phyloP scores from a whole-genome alignment of 2,888 invertebrate species.

The Agonopterix subpropinquella region DNA sequence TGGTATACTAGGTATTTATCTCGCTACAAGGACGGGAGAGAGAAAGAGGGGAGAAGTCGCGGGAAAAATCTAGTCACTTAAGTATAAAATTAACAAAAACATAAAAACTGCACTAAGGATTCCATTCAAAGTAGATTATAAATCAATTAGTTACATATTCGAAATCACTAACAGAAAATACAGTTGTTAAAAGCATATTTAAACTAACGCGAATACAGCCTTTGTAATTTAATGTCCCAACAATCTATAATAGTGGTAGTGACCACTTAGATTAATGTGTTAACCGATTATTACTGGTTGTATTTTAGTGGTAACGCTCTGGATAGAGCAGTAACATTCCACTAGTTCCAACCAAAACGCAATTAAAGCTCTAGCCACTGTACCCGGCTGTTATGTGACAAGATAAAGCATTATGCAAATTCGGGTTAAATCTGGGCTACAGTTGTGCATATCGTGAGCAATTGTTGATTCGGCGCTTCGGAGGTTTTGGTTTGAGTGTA shows the following conservation, averaged over 20 bases:
- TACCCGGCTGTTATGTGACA: conserved; percentile 51
- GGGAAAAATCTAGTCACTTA: too few species aligned
- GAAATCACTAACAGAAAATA: not conserved
- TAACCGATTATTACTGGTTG: conserved; percentile 35
- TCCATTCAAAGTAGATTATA: too few species aligned
- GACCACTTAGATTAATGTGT: conserved; percentile 5
- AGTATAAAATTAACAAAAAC: too few species aligned
- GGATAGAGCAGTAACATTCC: conserved; percentile 41
- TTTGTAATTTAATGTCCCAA: conserved; percentile 9
- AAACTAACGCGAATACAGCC: conserved; percentile 1
- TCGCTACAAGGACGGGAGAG: too few species aligned
- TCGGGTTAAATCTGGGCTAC: conserved; percentile 36
- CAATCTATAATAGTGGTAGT: conserved; percentile 18
- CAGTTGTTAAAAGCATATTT: conserved; percentile 1
- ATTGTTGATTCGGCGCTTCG: conserved; percentile 8
- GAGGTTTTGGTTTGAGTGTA: too few species aligned
- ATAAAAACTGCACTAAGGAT: too few species aligned
- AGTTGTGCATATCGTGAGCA: conserved; percentile 36
- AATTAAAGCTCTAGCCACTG: conserved; percentile 57
- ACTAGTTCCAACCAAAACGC: conserved; percentile 47
- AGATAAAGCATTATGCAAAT: conserved; percentile 64
- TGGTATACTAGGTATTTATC: too few species aligned
- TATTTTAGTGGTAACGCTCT: conserved; percentile 35
- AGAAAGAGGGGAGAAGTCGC: too few species aligned
- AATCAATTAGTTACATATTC: not conserved